These are phyloP conservation scores for Sympetrum striolatum DNA, from an alignment of 2,888 invertebrate species.

Conservation along the genomic window DNA sequence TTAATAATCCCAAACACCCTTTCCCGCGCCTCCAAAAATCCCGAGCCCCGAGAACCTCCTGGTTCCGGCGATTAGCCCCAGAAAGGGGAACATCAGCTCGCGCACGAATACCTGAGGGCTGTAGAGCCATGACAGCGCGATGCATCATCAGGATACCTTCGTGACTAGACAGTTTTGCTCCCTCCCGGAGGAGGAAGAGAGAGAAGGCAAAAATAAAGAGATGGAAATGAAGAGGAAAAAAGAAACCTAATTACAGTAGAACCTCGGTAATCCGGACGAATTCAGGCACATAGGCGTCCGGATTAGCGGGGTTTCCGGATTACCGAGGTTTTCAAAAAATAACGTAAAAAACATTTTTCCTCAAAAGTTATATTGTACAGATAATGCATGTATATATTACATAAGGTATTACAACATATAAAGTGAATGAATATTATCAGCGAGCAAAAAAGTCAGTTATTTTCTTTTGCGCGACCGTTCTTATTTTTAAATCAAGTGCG, in stretches of 20 bases:
- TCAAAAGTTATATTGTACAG: no score
- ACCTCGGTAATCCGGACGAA: no score
- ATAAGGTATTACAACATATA: no score
- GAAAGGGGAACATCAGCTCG: background rate
- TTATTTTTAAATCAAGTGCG: no score
- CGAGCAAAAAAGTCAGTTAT: no score
- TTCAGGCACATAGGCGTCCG: no score
- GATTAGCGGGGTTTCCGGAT: no score
- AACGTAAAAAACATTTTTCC: no score
- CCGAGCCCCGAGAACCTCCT: background rate
- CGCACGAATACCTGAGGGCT: constrained; percentile 33
- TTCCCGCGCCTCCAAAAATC: background rate
- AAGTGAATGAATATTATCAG: no score
- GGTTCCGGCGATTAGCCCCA: background rate
- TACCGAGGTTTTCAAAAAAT: no score
- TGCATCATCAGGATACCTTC: constrained; percentile 37
- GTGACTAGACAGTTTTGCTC: constrained; percentile 26
- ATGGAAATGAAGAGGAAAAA: constrained; percentile 2
- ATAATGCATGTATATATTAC: no score
- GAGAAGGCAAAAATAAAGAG: background rate
- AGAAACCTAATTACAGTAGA: constrained; percentile 8
- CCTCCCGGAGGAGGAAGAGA: background rate
- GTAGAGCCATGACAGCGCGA: constrained; percentile 23
- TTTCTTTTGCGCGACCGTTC: no score
- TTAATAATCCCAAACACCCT: background rate